Evolutionary conservation across 1,140 invertebrate species (phyloP).

Genomic region (Drosophila nannoptera): DNA sequence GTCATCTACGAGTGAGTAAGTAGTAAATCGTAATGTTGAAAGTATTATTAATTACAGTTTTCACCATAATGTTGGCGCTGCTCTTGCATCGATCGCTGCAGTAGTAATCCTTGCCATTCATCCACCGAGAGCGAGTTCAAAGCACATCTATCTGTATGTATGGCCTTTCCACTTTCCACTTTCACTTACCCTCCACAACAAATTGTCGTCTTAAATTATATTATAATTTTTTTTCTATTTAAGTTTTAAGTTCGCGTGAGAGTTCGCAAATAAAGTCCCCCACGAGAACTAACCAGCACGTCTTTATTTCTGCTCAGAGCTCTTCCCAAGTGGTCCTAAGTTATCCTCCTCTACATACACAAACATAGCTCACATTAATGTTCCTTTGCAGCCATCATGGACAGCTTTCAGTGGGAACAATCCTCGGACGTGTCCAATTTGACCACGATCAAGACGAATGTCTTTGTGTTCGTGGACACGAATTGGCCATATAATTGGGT

Average conservation of each 20-base stretch:
- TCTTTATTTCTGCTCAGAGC: conserved; percentile 25
- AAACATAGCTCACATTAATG: background rate
- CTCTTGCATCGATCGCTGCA: conserved; percentile 49
- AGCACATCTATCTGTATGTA: conserved; percentile 34
- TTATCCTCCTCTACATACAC: background rate
- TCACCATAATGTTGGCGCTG: conserved; percentile 51
- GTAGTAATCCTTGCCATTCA: conserved; percentile 25
- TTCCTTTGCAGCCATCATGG: conserved; percentile 46
- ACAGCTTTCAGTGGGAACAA: conserved; percentile 41
- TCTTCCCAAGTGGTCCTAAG: conserved; percentile 52
- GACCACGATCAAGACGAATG: conserved; percentile 80
- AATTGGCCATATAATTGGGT: conserved; percentile 82
- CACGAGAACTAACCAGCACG: conserved; percentile 47
- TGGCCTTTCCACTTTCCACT: conserved; percentile 9
- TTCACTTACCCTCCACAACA: conserved; percentile 9
- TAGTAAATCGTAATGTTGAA: too few species aligned
- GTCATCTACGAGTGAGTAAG: too few species aligned
- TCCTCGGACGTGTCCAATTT: conserved; percentile 74
- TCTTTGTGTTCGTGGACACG: conserved; percentile 84
- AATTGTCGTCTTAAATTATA: conserved; percentile 48
- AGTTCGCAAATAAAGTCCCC: conserved; percentile 57
- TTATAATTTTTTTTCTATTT: conserved; percentile 55
- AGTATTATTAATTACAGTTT: too few species aligned
- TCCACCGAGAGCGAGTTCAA: conserved; percentile 47
- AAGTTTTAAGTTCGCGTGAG: conserved; percentile 65